Percentiles rank a stretch among this genome's conserved stretches.
These are phyloP conservation scores for Chymomyza caudatula DNA, from an alignment of 2,888 invertebrate genomes.

Conservation along the genomic window DNA sequence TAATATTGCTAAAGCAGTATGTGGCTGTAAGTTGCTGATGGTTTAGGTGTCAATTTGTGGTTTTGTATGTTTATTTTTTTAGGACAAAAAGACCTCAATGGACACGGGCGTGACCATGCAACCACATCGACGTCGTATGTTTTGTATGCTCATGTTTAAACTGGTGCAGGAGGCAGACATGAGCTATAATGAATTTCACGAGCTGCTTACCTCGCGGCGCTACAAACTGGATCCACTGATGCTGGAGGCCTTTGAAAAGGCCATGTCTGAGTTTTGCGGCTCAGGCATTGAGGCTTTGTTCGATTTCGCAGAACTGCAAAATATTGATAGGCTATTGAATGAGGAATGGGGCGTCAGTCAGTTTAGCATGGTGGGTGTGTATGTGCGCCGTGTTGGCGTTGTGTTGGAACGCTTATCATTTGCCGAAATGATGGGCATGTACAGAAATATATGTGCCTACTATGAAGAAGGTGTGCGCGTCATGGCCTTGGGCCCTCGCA, in stretches of 20 bases:
- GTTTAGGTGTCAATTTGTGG: neutral
- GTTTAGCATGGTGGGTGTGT: slow-evolving; percentile 83
- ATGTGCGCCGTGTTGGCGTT: slow-evolving; percentile 88
- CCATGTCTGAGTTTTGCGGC: slow-evolving; percentile 79
- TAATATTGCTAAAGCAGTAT: slow-evolving; percentile 87
- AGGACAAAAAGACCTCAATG: slow-evolving; percentile 71
- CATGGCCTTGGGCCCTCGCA: slow-evolving; percentile 62
- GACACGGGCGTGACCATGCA: slow-evolving; percentile 74
- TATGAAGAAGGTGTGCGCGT: slow-evolving; percentile 79
- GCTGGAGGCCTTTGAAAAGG: slow-evolving; percentile 80
- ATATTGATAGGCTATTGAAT: slow-evolving; percentile 81
- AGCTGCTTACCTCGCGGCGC: slow-evolving; percentile 79
- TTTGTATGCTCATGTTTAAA: slow-evolving; percentile 88
- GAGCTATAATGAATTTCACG: slow-evolving; percentile 84
- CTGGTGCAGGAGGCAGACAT: slow-evolving; percentile 89
- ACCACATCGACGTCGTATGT: slow-evolving; percentile 85
- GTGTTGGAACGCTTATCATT: slow-evolving; percentile 91
- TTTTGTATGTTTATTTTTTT: neutral
- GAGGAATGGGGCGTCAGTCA: slow-evolving; percentile 78
- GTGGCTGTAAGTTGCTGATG: slow-evolving; percentile 79
- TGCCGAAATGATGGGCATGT: slow-evolving; percentile 87
- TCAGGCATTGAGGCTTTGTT: slow-evolving; percentile 83
- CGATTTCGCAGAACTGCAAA: slow-evolving; percentile 83
- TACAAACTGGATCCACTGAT: slow-evolving; percentile 73
- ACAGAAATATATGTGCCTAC: slow-evolving; percentile 85